Conservation (phyloP, 2,888 invertebrate species). For the Volucella bombylans region DNA sequence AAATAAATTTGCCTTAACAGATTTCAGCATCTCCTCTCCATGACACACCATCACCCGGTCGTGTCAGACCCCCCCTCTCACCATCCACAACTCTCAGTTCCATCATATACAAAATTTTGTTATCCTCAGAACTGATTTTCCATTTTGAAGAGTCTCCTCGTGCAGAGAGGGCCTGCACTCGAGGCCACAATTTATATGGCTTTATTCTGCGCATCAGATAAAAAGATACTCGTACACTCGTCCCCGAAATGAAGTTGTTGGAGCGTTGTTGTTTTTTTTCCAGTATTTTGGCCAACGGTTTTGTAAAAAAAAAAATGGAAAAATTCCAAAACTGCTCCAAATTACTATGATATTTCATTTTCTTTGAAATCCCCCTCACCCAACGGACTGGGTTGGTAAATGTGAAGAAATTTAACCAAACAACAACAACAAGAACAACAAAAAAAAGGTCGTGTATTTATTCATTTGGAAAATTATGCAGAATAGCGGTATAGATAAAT, state of each 20-base stretch:
- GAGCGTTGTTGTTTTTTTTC: slow-evolving; percentile 3
- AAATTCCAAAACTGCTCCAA: slow-evolving; percentile 43
- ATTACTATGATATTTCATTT: slow-evolving; percentile 72
- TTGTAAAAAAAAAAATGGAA: slow-evolving; percentile 4
- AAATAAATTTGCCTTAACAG: slow-evolving; percentile 47
- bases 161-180: slow-evolving; percentile 28
- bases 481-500: slow-evolving; percentile 65
- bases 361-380: slow-evolving; percentile 55
- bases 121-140: slow-evolving; percentile 57
- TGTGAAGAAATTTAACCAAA: not conserved
- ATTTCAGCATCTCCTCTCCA: slow-evolving; percentile 24
- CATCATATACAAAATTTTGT: slow-evolving; percentile 48
- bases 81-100: not conserved
- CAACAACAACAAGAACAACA: not conserved
- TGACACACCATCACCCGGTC: not conserved
- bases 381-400: slow-evolving; percentile 11
- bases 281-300: not conserved
- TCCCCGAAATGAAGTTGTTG: slow-evolving; percentile 13
- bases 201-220: slow-evolving; percentile 49
- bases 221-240: slow-evolving; percentile 32
- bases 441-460: slow-evolving; percentile 67
- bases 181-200: slow-evolving; percentile 62
- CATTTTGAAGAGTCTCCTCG: slow-evolving; percentile 52
- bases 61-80: slow-evolving; percentile 4
- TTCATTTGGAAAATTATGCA: slow-evolving; percentile 73